Conservation (phyloP, 2,888 invertebrate genomes). For the Cylloceria caligata region DNA sequence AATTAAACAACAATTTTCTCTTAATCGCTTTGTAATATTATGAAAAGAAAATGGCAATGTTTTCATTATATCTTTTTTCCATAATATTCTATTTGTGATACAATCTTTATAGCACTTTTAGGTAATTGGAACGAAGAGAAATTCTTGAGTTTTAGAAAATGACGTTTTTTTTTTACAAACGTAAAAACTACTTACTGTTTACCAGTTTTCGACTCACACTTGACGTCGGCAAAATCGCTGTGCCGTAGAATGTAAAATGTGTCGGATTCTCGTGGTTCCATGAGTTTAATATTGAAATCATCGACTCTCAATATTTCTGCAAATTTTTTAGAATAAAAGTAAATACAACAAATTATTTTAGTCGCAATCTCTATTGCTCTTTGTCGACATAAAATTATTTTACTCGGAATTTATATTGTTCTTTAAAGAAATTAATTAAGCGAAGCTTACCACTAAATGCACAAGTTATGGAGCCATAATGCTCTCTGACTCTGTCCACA, state of each 20-base stretch:
- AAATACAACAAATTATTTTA: neutral
- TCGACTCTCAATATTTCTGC: constrained; percentile 90
- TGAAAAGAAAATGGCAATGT: neutral
- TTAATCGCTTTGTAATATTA: neutral
- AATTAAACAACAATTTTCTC: neutral
- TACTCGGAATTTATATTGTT: no score
- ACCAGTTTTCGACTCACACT: constrained; percentile 86
- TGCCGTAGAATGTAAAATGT: constrained; percentile 87
- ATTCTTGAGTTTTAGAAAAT: neutral
- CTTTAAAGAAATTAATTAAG: no score
- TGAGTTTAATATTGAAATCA: constrained; percentile 87
- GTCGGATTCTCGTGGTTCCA: constrained; percentile 85
- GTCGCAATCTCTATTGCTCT: no score
- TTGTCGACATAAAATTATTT: no score
- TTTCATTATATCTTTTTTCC: neutral
- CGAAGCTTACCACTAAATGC: constrained; percentile 77
- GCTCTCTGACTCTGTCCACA: constrained; percentile 84
- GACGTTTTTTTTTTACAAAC: neutral
- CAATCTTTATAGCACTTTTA: neutral
- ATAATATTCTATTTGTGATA: neutral
- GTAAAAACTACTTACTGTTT: constrained; percentile 81
- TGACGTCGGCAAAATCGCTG: constrained; percentile 91
- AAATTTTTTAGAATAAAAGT: constrained; percentile 77
- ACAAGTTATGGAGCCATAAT: constrained; percentile 83
- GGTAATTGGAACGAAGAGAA: neutral